Evolutionary conservation across 1,140 invertebrate genomes (phyloP).

Genomic region (Drosophila leontia): DNA sequence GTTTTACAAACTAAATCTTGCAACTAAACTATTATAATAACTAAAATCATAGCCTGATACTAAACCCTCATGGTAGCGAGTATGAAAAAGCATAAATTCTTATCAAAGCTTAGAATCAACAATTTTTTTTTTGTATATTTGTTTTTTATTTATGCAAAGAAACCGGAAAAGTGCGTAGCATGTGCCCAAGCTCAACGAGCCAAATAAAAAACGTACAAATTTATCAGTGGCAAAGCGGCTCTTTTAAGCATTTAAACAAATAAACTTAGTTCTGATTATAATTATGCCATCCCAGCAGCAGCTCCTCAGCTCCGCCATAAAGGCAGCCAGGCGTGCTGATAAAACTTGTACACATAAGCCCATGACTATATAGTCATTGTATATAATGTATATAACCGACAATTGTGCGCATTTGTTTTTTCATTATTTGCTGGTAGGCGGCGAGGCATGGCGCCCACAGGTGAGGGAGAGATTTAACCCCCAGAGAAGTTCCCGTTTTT

Average conservation of each 20-base stretch:
- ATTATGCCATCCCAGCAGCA: constrained; percentile 32
- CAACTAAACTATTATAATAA: background rate
- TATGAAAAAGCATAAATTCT: constrained; percentile 18
- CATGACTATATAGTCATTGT: constrained; percentile 15
- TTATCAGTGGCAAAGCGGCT: constrained; percentile 42
- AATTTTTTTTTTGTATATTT: constrained; percentile 17
- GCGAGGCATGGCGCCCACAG: constrained; percentile 20
- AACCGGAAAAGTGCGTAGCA: constrained; percentile 35
- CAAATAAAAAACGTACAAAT: constrained; percentile 1
- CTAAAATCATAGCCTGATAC: background rate
- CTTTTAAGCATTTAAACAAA: constrained; percentile 57
- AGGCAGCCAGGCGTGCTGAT: constrained; percentile 49
- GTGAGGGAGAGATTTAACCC: background rate
- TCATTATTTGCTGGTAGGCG: constrained; percentile 32
- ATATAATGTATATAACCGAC: constrained; percentile 2
- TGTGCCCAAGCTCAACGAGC: background rate
- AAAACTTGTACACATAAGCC: constrained; percentile 43
- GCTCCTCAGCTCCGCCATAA: background rate
- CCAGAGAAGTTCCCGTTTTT: constrained; percentile 11
- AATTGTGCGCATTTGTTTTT: constrained; percentile 47
- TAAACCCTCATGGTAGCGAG: too few species aligned
- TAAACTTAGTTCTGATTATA: constrained; percentile 51
- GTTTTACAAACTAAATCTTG: too few species aligned
- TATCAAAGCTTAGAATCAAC: constrained; percentile 47
- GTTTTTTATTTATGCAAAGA: constrained; percentile 25